A percentile compares a stretch with the other conserved stretches of the same genome.
These are phyloP conservation scores for Sterrhoptilus dennistouni DNA, from an alignment of 2,113 vertebrate genomes.

Conservation along the genomic window DNA sequence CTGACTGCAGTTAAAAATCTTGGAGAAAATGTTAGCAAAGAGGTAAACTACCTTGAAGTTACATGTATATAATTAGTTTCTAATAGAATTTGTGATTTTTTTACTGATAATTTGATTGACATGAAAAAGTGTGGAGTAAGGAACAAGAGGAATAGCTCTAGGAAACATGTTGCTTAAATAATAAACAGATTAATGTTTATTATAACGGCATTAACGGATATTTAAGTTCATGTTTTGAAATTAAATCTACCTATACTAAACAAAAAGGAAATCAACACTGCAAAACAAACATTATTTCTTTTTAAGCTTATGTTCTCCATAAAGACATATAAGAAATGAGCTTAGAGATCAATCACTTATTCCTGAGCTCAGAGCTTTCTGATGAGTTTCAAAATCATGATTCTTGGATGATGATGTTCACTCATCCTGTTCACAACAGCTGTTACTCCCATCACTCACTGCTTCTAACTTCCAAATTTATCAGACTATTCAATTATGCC, in stretches of 20 bases:
- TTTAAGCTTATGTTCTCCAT: not conserved
- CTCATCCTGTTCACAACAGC: not conserved
- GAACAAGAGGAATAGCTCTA: conserved; percentile 3
- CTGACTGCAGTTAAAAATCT: conserved; percentile 31
- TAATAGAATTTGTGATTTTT: conserved; percentile 64
- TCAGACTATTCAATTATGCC: not conserved
- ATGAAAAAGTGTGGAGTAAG: not conserved
- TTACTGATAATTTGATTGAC: conserved; percentile 61
- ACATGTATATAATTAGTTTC: conserved; percentile 42
- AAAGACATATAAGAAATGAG: not conserved
- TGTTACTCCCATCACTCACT: not conserved
- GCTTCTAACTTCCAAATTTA: not conserved
- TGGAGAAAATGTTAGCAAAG: conserved; percentile 7
- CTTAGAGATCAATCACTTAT: not conserved
- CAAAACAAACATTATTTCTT: not conserved
- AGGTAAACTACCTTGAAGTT: conserved; percentile 33
- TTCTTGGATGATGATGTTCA: not conserved
- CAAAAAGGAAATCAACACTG: not conserved
- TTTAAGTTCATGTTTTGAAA: conserved; percentile 6
- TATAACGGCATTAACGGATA: not conserved
- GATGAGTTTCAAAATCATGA: not conserved
- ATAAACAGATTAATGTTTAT: not conserved
- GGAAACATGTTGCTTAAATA: conserved; percentile 10
- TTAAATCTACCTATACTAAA: conserved; percentile 2
- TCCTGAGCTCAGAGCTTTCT: not conserved